Percentiles rank a stretch among this genome's conserved stretches.
phyloP scores from a whole-genome alignment of 1,140 invertebrate genomes.

The Drosophila ambigua region DNA sequence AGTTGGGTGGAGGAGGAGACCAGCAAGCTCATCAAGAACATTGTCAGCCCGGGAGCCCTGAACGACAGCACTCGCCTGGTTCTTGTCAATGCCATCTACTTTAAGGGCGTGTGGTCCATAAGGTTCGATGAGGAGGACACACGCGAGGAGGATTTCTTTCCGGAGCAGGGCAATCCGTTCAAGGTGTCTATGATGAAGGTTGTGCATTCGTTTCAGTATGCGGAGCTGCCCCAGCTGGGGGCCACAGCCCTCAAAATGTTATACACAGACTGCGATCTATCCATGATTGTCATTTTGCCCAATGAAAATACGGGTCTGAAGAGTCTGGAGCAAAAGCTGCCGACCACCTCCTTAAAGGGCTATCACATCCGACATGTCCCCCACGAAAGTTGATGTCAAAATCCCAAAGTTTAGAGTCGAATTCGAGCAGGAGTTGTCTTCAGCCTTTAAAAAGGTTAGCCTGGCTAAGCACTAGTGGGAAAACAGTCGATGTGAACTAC shows the following conservation, averaged over 20 bases:
- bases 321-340: slow-evolving; percentile 84
- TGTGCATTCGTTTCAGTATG: slow-evolving; percentile 68
- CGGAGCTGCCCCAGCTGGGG: slow-evolving; percentile 74
- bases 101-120: slow-evolving; percentile 88
- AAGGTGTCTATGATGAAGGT: slow-evolving; percentile 84
- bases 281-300: slow-evolving; percentile 87
- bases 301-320: slow-evolving; percentile 84
- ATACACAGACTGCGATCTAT: slow-evolving; percentile 85
- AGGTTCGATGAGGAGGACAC: slow-evolving; percentile 83
- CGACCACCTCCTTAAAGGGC: slow-evolving; percentile 74
- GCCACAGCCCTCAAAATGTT: slow-evolving; percentile 82
- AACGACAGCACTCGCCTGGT: slow-evolving; percentile 86
- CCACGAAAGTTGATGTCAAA: slow-evolving; percentile 84
- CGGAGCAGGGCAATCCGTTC: slow-evolving; percentile 59
- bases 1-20: slow-evolving; percentile 89
- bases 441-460: slow-evolving; percentile 83
- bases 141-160: slow-evolving; percentile 74
- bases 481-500: neutral
- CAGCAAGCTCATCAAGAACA: slow-evolving; percentile 88
- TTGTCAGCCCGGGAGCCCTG: slow-evolving; percentile 86
- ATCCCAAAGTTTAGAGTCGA: slow-evolving; percentile 90
- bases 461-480: too few species aligned
- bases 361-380: slow-evolving; percentile 45
- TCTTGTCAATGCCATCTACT: slow-evolving; percentile 93
- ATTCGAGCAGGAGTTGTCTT: slow-evolving; percentile 85